phyloP scores from a whole-genome alignment of 2,888 invertebrate genomes.

The Auanema freiburgensis region DNA sequence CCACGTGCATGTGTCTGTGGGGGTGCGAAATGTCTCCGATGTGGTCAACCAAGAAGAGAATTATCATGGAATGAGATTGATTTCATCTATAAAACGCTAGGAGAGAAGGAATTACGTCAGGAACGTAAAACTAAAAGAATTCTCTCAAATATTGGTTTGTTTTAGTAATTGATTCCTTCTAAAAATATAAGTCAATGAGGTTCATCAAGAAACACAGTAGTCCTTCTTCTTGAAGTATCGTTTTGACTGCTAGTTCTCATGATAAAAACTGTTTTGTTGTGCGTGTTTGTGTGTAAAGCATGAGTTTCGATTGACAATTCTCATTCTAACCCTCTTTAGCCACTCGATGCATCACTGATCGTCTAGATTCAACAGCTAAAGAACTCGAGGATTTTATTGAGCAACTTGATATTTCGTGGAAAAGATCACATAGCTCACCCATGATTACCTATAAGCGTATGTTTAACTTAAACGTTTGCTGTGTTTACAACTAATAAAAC shows the following conservation, averaged over 20 bases:
- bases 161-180: neutral
- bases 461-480: neutral
- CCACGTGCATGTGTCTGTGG: slow-evolving; percentile 31
- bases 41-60: slow-evolving; percentile 34
- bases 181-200: neutral
- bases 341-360: slow-evolving; percentile 38
- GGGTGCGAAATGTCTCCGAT: slow-evolving; percentile 29
- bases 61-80: slow-evolving; percentile 38
- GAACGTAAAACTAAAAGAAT: slow-evolving; percentile 1
- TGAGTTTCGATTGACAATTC: neutral
- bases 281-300: slow-evolving; percentile 10
- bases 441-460: neutral
- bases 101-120: slow-evolving; percentile 8
- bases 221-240: too few relatives aligned
- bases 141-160: slow-evolving; percentile 22
- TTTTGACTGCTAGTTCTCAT: too few relatives aligned
- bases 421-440: slow-evolving; percentile 10
- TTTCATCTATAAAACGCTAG: slow-evolving; percentile 27
- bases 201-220: neutral
- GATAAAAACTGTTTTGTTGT: neutral
- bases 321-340: slow-evolving; percentile 21
- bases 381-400: slow-evolving; percentile 44
- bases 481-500: neutral
- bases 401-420: slow-evolving; percentile 29
- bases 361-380: slow-evolving; percentile 45